A percentile compares a stretch with the other conserved stretches of the same genome.
Evolutionary conservation across 2,797 vertebrate species (phyloP).

Genomic region (Sebastes oblongus): DNA sequence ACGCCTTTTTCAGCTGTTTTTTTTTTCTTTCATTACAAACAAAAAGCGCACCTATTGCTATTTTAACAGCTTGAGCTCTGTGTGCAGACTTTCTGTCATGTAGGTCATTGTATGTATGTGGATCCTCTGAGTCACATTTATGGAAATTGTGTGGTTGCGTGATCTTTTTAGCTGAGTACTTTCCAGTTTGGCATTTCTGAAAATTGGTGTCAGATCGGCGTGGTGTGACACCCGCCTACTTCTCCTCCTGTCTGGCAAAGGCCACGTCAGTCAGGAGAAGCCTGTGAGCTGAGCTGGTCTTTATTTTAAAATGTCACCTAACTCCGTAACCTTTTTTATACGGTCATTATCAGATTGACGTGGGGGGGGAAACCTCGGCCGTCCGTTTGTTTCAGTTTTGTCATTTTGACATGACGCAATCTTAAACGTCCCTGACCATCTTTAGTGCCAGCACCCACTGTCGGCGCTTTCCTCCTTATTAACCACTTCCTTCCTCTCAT

Average conservation of each 20-base stretch:
- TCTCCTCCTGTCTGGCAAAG: conserved; percentile 20
- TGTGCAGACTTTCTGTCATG: background rate
- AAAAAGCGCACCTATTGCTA: background rate
- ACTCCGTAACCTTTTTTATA: conserved; percentile 23
- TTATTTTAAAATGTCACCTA: conserved; percentile 49
- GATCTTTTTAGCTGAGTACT: conserved; percentile 14
- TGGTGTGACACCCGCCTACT: conserved; percentile 35
- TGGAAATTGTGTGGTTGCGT: conserved; percentile 43
- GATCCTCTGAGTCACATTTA: conserved; percentile 55
- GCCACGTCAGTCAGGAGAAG: conserved; percentile 34
- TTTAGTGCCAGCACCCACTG: background rate
- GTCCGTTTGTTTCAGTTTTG: background rate
- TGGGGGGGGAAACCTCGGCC: background rate
- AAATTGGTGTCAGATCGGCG: conserved; percentile 42
- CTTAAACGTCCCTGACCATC: conserved; percentile 25
- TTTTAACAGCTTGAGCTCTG: background rate
- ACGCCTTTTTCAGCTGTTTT: background rate
- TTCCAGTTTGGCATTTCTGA: conserved; percentile 60
- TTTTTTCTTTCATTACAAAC: background rate
- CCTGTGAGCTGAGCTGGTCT: background rate
- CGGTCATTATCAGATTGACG: conserved; percentile 13
- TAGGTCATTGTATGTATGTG: background rate
- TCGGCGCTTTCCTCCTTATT: conserved; percentile 30
- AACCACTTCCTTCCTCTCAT: conserved; percentile 64
- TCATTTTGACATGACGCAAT: conserved; percentile 37